Base-by-base conservation (phyloP, 2,797 vertebrate species). In the Oreonectes daqikongensis region DNA sequence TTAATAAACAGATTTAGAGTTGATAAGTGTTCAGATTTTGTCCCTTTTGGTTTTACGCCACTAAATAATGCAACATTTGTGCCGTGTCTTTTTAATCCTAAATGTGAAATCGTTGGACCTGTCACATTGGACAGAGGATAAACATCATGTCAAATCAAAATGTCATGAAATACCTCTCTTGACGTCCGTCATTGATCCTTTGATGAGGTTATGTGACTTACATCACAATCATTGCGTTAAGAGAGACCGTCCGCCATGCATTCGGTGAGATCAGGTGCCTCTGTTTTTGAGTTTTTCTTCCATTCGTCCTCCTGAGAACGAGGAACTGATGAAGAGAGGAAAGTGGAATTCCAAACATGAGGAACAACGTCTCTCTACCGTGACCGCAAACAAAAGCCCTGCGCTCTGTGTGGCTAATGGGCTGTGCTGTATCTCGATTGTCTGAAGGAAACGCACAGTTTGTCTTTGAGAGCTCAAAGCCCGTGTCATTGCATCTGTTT, bases 181-280 rank as follows among this genome's bases (percentile, higher is more conserved):
- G 75, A 70, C 75, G 71, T 64, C 59, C 40, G 67, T 63, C 75
- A 77, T 64, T 70, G 75, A 77, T 77, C 75, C 26, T 77, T 24
- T 64, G 46, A 55, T 64, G 67, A 70, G 75, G 57, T 64, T 69
- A 42, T 77, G 75, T 70, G 75, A 70, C 75, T 70, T 77, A 61
- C 75, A 77, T 77, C 59, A 55, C 38, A 77, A 77, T 77, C 44
- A 17, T 64, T 64, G 75, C 6, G 75, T 77, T 77, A 77, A 64
- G 35, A 71, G 59, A 53, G 59, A 77, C 15, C 20, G 55, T 38
- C 53, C 17, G 28, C 1, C 17, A 40, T 50, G 5, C 42, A 26
- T 46, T 42, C 26, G 15, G 24, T 22, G 50, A 69, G 75, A 77
- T 77, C 57, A 70, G 69, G 67, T 22, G 75, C 66, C 44, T 71